phyloP scores from a whole-genome alignment of 2,113 vertebrate species.

The Sturnus vulgaris region DNA sequence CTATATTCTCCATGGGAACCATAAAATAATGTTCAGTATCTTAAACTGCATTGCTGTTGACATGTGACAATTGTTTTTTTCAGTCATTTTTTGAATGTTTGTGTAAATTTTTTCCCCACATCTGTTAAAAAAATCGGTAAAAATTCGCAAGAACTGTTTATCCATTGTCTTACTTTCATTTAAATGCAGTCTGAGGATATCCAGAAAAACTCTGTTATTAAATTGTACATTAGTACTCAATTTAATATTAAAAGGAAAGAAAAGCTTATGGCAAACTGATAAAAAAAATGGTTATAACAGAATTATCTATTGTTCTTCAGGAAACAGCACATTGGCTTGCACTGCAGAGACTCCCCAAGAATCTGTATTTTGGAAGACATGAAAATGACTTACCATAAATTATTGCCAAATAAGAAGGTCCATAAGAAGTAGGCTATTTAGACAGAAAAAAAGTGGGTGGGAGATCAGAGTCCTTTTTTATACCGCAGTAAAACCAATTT shows the following conservation, averaged over 20 bases:
- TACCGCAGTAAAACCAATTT: not conserved
- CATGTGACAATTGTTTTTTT: not conserved
- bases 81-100: not conserved
- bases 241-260: not conserved
- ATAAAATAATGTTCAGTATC: not conserved
- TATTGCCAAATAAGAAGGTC: not conserved
- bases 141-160: not conserved
- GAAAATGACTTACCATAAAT: not conserved
- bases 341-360: not conserved
- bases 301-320: not conserved
- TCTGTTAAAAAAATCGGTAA: not conserved
- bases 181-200: not conserved
- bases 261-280: not conserved
- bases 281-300: not conserved
- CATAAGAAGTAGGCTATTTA: not conserved
- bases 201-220: not conserved
- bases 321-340: not conserved
- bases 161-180: not conserved
- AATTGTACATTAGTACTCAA: not conserved
- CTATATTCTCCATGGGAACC: not conserved
- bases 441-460: not conserved
- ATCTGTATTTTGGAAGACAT: not conserved
- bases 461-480: not conserved
- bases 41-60: not conserved
- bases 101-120: not conserved